These are phyloP conservation scores for Ascaphus truei DNA, from an alignment of 2,113 vertebrate species.

Conservation along the genomic window DNA sequence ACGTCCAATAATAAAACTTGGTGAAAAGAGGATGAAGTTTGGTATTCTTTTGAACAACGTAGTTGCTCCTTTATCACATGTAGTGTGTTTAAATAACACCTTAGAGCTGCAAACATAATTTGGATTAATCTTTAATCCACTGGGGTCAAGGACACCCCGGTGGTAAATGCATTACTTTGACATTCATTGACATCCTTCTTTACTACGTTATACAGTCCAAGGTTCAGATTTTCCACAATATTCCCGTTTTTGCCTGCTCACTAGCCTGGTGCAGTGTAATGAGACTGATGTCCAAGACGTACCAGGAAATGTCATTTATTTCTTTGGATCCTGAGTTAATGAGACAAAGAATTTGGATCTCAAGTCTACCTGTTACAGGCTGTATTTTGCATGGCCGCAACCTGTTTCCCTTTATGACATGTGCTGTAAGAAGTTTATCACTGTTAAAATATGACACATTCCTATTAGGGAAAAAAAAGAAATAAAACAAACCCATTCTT, in stretches of 20 bases:
- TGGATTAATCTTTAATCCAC: constrained; percentile 73
- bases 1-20: not conserved
- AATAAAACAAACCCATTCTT: too few species aligned
- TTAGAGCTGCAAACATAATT: constrained; percentile 62
- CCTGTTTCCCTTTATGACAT: too few species aligned
- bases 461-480: too few species aligned
- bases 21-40: not conserved
- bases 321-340: not conserved
- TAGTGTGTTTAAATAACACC: constrained; percentile 66
- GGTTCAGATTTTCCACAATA: constrained; percentile 25
- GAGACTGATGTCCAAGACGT: not conserved
- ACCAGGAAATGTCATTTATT: not conserved
- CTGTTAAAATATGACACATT: too few species aligned
- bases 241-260: not conserved
- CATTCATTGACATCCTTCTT: constrained; percentile 55
- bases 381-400: too few species aligned
- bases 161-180: constrained; percentile 67
- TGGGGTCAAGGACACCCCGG: constrained; percentile 68
- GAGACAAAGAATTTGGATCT: too few species aligned
- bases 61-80: constrained; percentile 54
- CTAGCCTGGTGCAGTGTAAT: too few species aligned
- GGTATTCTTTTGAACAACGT: constrained; percentile 4
- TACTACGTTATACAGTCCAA: constrained; percentile 47
- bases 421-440: too few species aligned
- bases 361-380: too few species aligned